These are phyloP conservation scores for Nephotettix cincticeps DNA, from an alignment of 1,140 invertebrate species.

Conservation along the genomic window DNA sequence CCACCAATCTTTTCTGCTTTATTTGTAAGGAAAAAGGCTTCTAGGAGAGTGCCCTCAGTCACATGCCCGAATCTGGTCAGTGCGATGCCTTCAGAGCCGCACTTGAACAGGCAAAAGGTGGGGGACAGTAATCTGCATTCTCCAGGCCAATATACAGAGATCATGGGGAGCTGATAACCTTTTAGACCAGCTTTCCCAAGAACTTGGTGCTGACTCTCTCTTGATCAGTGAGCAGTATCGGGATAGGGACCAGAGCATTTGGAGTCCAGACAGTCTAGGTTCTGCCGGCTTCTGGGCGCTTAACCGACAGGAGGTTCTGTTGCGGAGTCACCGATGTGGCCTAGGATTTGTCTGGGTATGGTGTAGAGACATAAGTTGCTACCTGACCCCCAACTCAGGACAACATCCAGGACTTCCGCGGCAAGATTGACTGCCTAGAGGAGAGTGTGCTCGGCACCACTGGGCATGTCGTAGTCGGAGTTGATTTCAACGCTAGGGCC, in stretches of 20 bases:
- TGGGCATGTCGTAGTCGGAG: too few relatives aligned
- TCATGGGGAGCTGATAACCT: background rate
- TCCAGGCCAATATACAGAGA: background rate
- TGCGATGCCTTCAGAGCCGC: background rate
- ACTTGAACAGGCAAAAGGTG: background rate
- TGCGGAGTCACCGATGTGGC: too few relatives aligned
- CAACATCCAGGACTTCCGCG: too few relatives aligned
- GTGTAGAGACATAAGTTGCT: too few relatives aligned
- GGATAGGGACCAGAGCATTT: background rate
- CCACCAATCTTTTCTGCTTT: background rate
- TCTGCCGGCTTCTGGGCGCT: background rate
- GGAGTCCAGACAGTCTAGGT: background rate
- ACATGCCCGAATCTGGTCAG: background rate
- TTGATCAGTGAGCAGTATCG: conserved; percentile 1
- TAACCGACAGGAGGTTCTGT: background rate
- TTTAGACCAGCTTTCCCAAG: background rate
- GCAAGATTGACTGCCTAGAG: too few relatives aligned
- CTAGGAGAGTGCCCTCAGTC: background rate
- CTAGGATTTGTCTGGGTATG: too few relatives aligned
- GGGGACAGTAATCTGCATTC: background rate
- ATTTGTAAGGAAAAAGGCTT: background rate
- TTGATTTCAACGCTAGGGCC: too few relatives aligned
- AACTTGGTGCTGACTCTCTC: background rate
- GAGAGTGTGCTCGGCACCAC: too few relatives aligned
- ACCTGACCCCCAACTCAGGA: too few relatives aligned